Evolutionary conservation across 2,888 invertebrate genomes (phyloP).

Genomic region (Chelonus formosanus): DNA sequence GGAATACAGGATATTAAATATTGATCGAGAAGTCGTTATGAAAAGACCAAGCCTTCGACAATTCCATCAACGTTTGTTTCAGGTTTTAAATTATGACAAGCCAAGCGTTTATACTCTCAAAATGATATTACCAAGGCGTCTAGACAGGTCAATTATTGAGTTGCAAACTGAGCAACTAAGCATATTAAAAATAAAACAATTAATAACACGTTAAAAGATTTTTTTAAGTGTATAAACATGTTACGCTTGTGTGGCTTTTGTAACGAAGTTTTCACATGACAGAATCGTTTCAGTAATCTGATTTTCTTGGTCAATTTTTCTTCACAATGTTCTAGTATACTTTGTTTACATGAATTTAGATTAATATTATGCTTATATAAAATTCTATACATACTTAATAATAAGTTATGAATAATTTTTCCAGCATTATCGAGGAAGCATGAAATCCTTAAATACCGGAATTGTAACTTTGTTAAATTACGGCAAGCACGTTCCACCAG

Average conservation of each 20-base stretch:
- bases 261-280: constrained; percentile 38
- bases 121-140: background rate
- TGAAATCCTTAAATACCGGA: constrained; percentile 96
- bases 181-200: background rate
- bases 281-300: constrained; percentile 42
- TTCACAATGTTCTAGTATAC: background rate
- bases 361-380: constrained; percentile 13
- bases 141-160: background rate
- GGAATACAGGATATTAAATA: constrained; percentile 46
- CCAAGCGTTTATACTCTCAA: background rate
- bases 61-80: background rate
- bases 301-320: constrained; percentile 40
- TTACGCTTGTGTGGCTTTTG: constrained; percentile 1
- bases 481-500: constrained; percentile 97
- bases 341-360: constrained; percentile 1
- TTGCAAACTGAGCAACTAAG: background rate
- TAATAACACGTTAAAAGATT: background rate
- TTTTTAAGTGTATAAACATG: background rate
- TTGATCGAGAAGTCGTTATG: constrained; percentile 40
- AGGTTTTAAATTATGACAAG: background rate
- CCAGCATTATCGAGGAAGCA: constrained; percentile 92
- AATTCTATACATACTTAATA: constrained; percentile 8
- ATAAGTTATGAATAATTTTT: constrained; percentile 50
- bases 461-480: constrained; percentile 98
- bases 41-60: constrained; percentile 10